Conservation (phyloP, 2,888 invertebrate species). For the Drosophila mercatorum region DNA sequence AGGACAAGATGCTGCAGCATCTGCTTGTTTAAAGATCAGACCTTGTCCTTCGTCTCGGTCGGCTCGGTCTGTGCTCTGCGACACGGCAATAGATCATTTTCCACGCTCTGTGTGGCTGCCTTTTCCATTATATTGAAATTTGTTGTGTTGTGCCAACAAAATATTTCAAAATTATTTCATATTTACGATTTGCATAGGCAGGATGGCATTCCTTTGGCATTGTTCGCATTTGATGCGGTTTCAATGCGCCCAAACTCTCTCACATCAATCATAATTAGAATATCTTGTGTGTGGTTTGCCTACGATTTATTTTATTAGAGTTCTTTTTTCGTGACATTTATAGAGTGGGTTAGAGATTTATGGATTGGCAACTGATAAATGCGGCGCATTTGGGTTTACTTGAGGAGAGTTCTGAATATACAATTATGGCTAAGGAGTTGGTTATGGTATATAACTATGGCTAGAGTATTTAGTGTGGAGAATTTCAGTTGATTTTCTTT, state of each 20-base stretch:
- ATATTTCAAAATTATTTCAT: slow-evolving; percentile 78
- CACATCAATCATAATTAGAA: slow-evolving; percentile 81
- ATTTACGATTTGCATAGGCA: slow-evolving; percentile 71
- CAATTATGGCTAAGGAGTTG: not conserved
- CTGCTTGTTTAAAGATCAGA: slow-evolving; percentile 81
- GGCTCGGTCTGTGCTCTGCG: slow-evolving; percentile 11
- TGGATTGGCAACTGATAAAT: not conserved
- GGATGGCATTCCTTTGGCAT: slow-evolving; percentile 28
- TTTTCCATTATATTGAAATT: slow-evolving; percentile 71
- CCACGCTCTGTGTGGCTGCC: slow-evolving; percentile 66
- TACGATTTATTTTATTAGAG: not conserved
- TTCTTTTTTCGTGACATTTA: slow-evolving; percentile 15
- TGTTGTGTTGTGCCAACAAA: slow-evolving; percentile 82
- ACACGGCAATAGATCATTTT: slow-evolving; percentile 74
- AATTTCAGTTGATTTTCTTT: not conserved
- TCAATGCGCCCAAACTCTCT: slow-evolving; percentile 63
- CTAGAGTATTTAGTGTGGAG: not conserved
- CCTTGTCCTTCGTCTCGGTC: slow-evolving; percentile 37
- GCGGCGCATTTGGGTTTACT: not conserved
- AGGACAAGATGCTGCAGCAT: slow-evolving; percentile 73
- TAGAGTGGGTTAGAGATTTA: not conserved
- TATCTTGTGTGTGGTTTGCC: slow-evolving; percentile 54
- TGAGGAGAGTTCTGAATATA: not conserved
- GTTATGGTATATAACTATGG: not conserved
- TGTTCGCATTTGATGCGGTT: slow-evolving; percentile 75